These are phyloP conservation scores for Diplodus sargus DNA, from an alignment of 2,797 vertebrate species.

Conservation along the genomic window DNA sequence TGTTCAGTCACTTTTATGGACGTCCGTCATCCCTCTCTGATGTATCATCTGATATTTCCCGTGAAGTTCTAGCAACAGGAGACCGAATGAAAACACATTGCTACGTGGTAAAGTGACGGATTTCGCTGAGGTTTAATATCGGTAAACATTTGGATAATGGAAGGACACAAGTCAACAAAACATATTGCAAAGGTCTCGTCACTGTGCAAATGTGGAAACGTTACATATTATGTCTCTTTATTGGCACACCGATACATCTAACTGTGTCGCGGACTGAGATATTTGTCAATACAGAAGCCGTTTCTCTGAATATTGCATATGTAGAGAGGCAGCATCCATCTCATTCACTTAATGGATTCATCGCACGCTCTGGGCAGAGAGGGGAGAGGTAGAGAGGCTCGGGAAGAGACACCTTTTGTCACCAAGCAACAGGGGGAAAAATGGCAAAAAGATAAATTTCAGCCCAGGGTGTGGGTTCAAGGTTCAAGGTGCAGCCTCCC, in stretches of 20 bases:
- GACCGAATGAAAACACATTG: no score
- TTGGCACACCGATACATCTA: background rate
- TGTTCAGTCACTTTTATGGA: no score
- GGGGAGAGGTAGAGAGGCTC: constrained; percentile 28
- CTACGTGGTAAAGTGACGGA: no score
- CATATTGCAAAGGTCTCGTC: no score
- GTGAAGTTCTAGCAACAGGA: no score
- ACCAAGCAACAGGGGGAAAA: constrained; percentile 64
- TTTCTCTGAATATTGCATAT: constrained; percentile 82
- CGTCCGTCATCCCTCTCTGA: no score
- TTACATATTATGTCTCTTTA: background rate
- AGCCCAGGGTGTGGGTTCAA: constrained; percentile 89
- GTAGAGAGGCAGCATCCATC: constrained; percentile 82
- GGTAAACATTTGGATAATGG: no score
- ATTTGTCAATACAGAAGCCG: constrained; percentile 84
- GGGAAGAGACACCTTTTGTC: constrained; percentile 61
- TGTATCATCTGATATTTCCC: no score
- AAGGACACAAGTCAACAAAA: background rate
- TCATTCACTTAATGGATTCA: constrained; percentile 91
- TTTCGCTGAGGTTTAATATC: no score
- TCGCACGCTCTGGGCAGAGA: constrained; percentile 47
- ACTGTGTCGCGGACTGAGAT: background rate
- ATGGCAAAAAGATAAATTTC: constrained; percentile 83
- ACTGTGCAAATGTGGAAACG: no score
- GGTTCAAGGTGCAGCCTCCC: constrained; percentile 91